Conservation (phyloP, 23 tunicate genomes). For the Clavelina lepadiformis region DNA sequence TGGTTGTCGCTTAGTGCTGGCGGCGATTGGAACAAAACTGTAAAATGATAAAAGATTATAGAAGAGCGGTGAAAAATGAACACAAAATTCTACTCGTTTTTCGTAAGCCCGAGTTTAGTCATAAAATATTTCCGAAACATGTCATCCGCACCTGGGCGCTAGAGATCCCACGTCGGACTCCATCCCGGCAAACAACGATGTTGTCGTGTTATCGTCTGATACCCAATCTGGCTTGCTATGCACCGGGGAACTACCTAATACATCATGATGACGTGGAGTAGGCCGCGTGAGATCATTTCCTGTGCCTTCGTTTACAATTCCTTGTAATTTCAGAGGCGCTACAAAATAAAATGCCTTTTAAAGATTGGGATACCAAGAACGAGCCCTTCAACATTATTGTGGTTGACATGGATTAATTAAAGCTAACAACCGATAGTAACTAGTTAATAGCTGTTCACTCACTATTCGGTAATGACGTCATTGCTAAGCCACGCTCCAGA, state of each 20-base stretch:
- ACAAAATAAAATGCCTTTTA: no score
- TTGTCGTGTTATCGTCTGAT: conserved; percentile 25
- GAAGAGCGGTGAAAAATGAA: background rate
- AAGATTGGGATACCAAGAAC: no score
- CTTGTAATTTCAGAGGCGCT: no score
- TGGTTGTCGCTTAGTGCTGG: conserved; percentile 44
- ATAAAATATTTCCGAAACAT: no score
- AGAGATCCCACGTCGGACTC: conserved; percentile 45
- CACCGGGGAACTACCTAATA: no score
- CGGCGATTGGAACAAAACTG: conserved; percentile 50
- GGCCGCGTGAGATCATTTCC: no score
- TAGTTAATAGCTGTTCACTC: conserved; percentile 18
- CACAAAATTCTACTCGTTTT: background rate
- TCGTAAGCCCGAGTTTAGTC: no score
- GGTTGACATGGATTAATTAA: background rate
- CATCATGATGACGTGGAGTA: no score
- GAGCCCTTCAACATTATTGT: conserved; percentile 2
- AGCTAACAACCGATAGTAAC: background rate
- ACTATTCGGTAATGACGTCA: conserved; percentile 30
- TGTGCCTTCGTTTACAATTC: no score
- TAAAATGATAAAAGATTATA: background rate
- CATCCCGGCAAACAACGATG: conserved; percentile 43
- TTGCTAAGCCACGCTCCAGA: conserved; percentile 23
- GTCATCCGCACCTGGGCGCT: conserved; percentile 40
- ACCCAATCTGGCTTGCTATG: conserved; percentile 11